These are phyloP conservation scores for Ichneumon xanthorius DNA, from an alignment of 2,888 invertebrate species.

Conservation along the genomic window DNA sequence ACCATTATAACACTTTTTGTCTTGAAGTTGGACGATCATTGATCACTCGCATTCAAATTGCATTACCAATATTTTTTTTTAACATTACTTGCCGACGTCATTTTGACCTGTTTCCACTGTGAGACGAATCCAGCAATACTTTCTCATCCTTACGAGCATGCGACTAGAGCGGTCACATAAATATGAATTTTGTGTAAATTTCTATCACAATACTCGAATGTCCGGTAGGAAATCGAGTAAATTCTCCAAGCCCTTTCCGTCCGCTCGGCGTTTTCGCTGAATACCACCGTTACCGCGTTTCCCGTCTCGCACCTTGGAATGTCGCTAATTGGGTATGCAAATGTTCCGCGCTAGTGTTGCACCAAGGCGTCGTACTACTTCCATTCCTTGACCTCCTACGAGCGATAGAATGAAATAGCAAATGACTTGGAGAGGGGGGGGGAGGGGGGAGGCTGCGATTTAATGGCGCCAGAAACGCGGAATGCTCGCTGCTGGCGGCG, in stretches of 20 bases:
- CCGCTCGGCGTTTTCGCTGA: constrained; percentile 40
- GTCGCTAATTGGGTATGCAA: constrained; percentile 78
- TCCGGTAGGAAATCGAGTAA: neutral
- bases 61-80: too few species aligned
- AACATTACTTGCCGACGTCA: neutral
- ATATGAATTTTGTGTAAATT: neutral
- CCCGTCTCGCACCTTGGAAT: constrained; percentile 73
- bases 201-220: neutral
- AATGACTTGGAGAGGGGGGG: neutral
- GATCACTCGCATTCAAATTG: too few species aligned
- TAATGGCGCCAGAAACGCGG: constrained; percentile 76
- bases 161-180: neutral
- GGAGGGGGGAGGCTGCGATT: constrained; percentile 68
- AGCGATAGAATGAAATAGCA: constrained; percentile 56
- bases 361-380: neutral
- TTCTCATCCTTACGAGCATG: neutral
- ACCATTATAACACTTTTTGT: too few species aligned
- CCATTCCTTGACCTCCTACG: constrained; percentile 63
- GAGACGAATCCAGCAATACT: neutral
- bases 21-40: too few species aligned
- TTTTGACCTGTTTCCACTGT: neutral
- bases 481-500: constrained; percentile 54
- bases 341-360: constrained; percentile 68
- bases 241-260: constrained; percentile 41
- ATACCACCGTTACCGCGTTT: constrained; percentile 24